Evolutionary conservation across 2,888 invertebrate genomes (phyloP).

Genomic region (Epirrhoe alternata): DNA sequence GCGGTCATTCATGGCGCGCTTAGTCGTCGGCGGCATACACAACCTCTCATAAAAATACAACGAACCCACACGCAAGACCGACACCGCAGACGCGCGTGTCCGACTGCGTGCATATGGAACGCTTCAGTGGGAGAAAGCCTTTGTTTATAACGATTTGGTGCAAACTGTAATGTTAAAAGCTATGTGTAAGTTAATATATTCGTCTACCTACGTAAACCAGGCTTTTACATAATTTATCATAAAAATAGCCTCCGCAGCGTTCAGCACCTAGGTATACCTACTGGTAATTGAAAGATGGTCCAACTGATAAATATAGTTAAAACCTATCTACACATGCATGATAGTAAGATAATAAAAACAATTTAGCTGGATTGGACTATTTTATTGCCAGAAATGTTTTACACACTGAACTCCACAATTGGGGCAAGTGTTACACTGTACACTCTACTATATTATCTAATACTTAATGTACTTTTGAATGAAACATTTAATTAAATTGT

Average conservation of each 20-base stretch:
- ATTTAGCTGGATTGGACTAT: constrained; percentile 73
- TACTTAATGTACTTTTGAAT: constrained; percentile 76
- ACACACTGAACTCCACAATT: constrained; percentile 73
- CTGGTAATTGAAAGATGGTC: constrained; percentile 3
- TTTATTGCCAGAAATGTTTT: constrained; percentile 85
- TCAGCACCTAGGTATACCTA: too few species aligned
- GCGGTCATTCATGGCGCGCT: too few species aligned
- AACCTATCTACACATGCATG: background rate
- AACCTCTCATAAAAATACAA: too few species aligned
- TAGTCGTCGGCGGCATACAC: too few species aligned
- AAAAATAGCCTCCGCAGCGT: background rate
- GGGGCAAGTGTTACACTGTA: constrained; percentile 76
- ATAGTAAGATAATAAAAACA: constrained; percentile 47
- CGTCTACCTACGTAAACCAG: too few species aligned
- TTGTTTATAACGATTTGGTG: too few species aligned
- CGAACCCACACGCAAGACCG: too few species aligned
- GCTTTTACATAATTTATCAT: background rate
- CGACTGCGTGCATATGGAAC: too few species aligned
- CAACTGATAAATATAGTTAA: background rate
- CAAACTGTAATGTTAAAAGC: too few species aligned
- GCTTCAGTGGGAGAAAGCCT: too few species aligned
- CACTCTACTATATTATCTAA: constrained; percentile 73
- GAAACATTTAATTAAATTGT: constrained; percentile 42
- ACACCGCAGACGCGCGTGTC: too few species aligned
- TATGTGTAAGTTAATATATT: too few species aligned